phyloP scores from a whole-genome alignment of 2,797 vertebrate species.

The Protonibea diacanthus region DNA sequence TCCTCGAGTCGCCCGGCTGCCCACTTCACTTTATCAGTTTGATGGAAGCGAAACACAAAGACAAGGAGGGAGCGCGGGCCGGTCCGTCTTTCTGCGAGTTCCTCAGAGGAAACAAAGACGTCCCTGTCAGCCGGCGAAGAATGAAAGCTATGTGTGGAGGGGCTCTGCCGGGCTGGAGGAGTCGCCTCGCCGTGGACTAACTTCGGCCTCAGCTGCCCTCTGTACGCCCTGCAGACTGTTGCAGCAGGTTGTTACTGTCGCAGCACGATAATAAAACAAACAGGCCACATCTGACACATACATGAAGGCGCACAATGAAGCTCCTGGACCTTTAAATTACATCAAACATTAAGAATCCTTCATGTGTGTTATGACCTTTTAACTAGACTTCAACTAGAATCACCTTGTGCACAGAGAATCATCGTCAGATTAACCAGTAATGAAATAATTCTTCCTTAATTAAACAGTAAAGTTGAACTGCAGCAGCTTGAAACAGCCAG shows the following conservation, averaged over 20 bases:
- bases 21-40: slow-evolving; percentile 57
- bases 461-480: too few relatives aligned
- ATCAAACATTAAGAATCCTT: too few relatives aligned
- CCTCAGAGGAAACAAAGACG: slow-evolving; percentile 70
- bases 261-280: background rate
- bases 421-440: too few relatives aligned
- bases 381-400: too few relatives aligned
- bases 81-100: slow-evolving; percentile 36
- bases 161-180: slow-evolving; percentile 27
- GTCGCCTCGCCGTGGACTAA: slow-evolving; percentile 51
- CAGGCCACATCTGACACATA: background rate
- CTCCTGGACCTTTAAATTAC: too few relatives aligned
- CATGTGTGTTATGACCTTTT: too few relatives aligned
- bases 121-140: slow-evolving; percentile 64
- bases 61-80: slow-evolving; percentile 2
- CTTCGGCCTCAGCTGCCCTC: slow-evolving; percentile 61
- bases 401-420: too few relatives aligned
- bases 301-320: too few relatives aligned
- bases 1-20: slow-evolving; percentile 42
- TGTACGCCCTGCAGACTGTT: background rate
- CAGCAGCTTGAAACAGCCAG: too few relatives aligned
- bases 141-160: slow-evolving; percentile 64
- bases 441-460: too few relatives aligned
- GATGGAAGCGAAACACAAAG: slow-evolving; percentile 51
- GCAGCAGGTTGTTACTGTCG: background rate